Conservation (phyloP, 2,888 invertebrate species). For the Acanthosepion lycidas region DNA sequence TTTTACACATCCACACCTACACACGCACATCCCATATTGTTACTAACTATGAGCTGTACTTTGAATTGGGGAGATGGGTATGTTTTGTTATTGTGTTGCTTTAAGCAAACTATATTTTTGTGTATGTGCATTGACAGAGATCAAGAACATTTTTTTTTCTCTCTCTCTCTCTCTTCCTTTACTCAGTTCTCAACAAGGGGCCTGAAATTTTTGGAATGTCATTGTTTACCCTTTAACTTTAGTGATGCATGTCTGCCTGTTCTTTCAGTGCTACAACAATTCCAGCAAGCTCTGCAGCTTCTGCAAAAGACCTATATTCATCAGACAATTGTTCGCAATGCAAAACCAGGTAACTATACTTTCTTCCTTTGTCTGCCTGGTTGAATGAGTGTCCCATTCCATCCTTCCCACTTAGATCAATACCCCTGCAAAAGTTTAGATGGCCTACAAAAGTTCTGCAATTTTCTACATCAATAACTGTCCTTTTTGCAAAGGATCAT, state of each 20-base stretch:
- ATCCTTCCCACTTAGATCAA: background rate
- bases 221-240: background rate
- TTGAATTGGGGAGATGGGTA: background rate
- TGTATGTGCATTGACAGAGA: background rate
- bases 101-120: background rate
- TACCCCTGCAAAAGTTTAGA: background rate
- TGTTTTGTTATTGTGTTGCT: background rate
- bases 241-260: constrained; percentile 33
- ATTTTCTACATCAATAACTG: too few relatives aligned
- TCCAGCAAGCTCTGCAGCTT: constrained; percentile 62
- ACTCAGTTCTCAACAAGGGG: background rate
- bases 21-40: background rate
- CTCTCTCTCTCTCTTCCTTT: background rate
- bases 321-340: constrained; percentile 61
- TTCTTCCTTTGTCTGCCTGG: background rate
- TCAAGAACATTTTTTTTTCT: background rate
- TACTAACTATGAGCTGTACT: background rate
- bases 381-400: background rate
- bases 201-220: background rate
- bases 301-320: constrained; percentile 65
- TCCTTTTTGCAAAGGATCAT: too few relatives aligned
- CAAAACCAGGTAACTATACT: constrained; percentile 64
- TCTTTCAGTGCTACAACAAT: constrained; percentile 64
- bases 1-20: background rate
- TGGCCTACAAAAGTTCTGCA: too few relatives aligned